phyloP scores from a whole-genome alignment of 2,888 invertebrate genomes.

The Luffia ferchaultella region DNA sequence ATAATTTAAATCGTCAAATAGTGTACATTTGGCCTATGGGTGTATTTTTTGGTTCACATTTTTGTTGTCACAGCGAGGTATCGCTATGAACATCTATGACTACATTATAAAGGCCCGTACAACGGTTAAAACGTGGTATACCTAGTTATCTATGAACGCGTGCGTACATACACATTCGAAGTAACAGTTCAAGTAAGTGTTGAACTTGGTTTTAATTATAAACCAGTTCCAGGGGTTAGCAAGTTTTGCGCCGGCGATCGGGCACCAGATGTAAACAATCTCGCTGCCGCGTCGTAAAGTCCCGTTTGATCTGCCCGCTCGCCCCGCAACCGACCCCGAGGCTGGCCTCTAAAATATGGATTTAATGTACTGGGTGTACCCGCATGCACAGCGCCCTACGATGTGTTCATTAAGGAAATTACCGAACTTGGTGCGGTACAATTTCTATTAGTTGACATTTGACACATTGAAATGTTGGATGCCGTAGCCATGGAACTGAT shows the following conservation, averaged over 20 bases:
- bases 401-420: neutral
- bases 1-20: no score
- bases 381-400: neutral
- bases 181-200: neutral
- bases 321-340: conserved; percentile 27
- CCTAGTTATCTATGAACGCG: neutral
- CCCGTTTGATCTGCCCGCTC: conserved; percentile 56
- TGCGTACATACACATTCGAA: neutral
- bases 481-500: no score
- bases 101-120: neutral
- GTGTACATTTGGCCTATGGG: no score
- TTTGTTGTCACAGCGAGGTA: neutral
- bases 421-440: neutral
- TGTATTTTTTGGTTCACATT: no score
- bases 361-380: conserved; percentile 39
- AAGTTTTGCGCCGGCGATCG: conserved; percentile 20
- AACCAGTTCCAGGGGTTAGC: neutral
- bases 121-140: neutral
- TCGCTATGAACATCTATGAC: neutral
- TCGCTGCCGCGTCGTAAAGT: conserved; percentile 55
- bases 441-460: neutral
- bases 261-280: conserved; percentile 65
- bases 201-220: neutral
- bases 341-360: conserved; percentile 56
- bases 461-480: no score